Base-by-base conservation (phyloP, 92 coral and sea anemone species). In the Parazoanthus darwini region DNA sequence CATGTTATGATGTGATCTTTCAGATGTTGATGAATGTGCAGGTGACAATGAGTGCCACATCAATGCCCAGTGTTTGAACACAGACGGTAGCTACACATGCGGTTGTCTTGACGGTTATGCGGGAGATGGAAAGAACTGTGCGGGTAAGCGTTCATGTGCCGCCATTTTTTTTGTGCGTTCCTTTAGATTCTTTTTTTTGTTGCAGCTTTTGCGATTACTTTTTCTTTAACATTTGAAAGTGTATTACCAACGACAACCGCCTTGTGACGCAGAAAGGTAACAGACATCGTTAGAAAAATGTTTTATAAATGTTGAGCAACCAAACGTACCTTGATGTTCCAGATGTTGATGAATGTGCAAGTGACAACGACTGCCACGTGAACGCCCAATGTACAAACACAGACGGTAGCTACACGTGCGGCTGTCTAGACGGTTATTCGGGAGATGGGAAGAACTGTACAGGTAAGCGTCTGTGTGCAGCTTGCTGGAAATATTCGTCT, bases 361-460 rank as follows among this genome's bases (percentile, higher is more conserved):
- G 75, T 70, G 75, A 70, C 37, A 70, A 70, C 11, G 37, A 70
- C 2, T 70, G 75, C 37, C 38, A 70, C 75, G 75, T 72, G 48
- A 92, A 94, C 58, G 98, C 98, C 43, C 81, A 80, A 20, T 94
- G 95, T 91, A 91, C 89, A 35, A 95, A 95, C 82, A 90, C 93
- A 23, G 78, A 79, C 44, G 95, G 98, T 1, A 86, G 91, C 51
- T 95, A 86, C 67, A 88, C 87, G 44, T 96, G 98, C 87, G 74
- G 89, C 13, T 94, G 98, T 56, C 76, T 48, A 9, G 74, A 81
- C 1, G 98, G 95, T 8, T 95, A 90, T 73, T 81, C 78, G 48
- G 98, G 98, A 39, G 94, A 96, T 84, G 97, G 98, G 8, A 88
- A 76, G 68, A 77, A 91, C 0, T 94, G 98, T 72, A n/a, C 81